Conservation (phyloP, 2,888 invertebrate genomes). For the Pollenia angustigena region DNA sequence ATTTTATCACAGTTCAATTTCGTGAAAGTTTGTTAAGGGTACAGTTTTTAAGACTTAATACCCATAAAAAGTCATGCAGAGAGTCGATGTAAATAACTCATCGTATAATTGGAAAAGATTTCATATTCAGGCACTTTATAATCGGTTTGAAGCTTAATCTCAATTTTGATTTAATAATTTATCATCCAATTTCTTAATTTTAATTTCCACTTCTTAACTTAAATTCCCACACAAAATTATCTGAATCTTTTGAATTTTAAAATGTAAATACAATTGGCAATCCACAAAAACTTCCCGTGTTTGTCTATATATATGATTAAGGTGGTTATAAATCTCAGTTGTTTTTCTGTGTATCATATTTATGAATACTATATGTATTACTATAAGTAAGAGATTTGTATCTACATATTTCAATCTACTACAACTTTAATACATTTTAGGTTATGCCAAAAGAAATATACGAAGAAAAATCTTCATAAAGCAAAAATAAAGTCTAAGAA, state of each 20-base stretch:
- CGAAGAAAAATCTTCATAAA: not conserved
- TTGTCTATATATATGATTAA: not conserved
- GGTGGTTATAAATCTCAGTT: not conserved
- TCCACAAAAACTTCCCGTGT: not conserved
- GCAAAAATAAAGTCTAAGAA: conserved; percentile 3
- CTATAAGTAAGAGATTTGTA: conserved; percentile 36
- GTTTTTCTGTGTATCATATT: not conserved
- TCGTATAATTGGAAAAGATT: too few relatives aligned
- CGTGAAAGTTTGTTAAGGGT: too few relatives aligned
- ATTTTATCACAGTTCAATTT: too few relatives aligned
- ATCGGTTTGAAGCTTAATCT: too few relatives aligned
- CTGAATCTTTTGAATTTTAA: not conserved
- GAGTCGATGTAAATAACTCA: too few relatives aligned
- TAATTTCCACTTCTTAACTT: too few relatives aligned
- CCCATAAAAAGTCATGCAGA: too few relatives aligned
- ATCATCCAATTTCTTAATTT: too few relatives aligned
- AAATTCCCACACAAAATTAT: not conserved
- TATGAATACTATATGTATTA: not conserved
- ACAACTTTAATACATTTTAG: conserved; percentile 32
- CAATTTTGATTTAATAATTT: too few relatives aligned
- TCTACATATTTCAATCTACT: conserved; percentile 34
- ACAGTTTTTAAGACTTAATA: too few relatives aligned
- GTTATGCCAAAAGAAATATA: not conserved
- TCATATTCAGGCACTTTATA: too few relatives aligned
- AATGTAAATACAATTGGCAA: not conserved